These are phyloP conservation scores for Rhipidura dahli DNA, from an alignment of 2,113 vertebrate genomes.

Conservation along the genomic window DNA sequence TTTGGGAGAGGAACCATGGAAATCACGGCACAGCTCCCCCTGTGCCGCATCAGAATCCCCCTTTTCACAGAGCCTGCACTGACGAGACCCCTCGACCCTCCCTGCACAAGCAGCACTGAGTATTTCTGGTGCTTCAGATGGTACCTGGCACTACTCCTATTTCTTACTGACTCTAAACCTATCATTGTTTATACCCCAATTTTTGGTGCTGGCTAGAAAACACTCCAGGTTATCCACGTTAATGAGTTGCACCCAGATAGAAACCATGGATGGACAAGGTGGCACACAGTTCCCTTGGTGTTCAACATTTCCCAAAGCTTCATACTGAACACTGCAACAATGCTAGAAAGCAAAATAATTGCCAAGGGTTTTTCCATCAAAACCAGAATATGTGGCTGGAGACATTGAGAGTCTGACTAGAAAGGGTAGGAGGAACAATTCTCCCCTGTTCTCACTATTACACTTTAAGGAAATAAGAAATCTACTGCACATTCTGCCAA, in stretches of 20 bases:
- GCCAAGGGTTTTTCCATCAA: neutral
- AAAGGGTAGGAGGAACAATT: neutral
- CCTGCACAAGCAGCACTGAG: fast-evolving
- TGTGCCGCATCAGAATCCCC: too few relatives aligned
- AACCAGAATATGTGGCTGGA: neutral
- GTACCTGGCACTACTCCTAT: fast-evolving
- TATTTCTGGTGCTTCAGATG: neutral
- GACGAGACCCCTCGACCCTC: too few relatives aligned
- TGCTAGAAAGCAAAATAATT: neutral
- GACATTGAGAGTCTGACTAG: neutral
- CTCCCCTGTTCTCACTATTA: neutral
- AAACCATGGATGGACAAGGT: neutral
- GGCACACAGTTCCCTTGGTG: neutral
- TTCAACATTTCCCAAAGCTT: neutral
- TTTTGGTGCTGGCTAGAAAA: neutral
- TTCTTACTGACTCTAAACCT: neutral
- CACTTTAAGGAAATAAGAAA: neutral
- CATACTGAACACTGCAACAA: neutral
- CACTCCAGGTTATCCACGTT: neutral
- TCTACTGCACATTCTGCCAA: too few relatives aligned
- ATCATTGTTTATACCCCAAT: fast-evolving
- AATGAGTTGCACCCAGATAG: neutral
- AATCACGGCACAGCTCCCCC: neutral
- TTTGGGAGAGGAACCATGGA: too few relatives aligned
- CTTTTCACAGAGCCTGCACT: neutral